Base-by-base conservation (phyloP, 2,888 invertebrate species). In the Drosophila percnosoma region DNA sequence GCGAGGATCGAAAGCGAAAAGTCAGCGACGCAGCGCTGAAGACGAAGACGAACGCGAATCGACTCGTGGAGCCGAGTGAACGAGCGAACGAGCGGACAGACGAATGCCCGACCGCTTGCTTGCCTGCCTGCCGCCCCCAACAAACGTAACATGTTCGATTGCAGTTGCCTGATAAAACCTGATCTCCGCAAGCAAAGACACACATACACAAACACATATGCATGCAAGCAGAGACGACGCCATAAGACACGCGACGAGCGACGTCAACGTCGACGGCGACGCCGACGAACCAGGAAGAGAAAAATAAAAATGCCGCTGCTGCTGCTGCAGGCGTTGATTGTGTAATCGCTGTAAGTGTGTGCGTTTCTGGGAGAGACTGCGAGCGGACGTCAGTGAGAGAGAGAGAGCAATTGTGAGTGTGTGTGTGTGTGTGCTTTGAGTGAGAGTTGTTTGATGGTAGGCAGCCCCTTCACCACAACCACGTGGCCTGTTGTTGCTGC, bases 201-300 rank as follows among this genome's bases (percentile, higher is more conserved):
- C 51, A 63, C n/a, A 60, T 34, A 57, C 62, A 49, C 51, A 63
- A 21, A 60, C 27, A 57, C 62, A 57, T 4, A 51, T 18, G 38
- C 60, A 36, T 13, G 8, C n/a, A 21, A 11, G 61, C 49, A 45
- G 34, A 33, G 61, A 45, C 71, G 70, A 59, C 71, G 68, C 79
- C 87, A 87, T 69, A 74, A 75, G 67, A 73, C 75, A 76, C 68
- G 71, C 85, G 83, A 82, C 27, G 78, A 24, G 45, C 24, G 15
- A 15, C 73, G 84, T 67, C 33, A 10, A 24, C 45, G 45, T 45
- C 15, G 24, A 4, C 24, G 72, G 15, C 57, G 68, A 64, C 72
- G 73, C 45, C 89, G 82, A 72, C 90, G 91, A 87, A 91, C 92
- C 92, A 92, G 91, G 92, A 91, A 92, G 92, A 90, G 90, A 91